phyloP scores from a whole-genome alignment of 1,140 invertebrate genomes.

The Drosophila sp. region DNA sequence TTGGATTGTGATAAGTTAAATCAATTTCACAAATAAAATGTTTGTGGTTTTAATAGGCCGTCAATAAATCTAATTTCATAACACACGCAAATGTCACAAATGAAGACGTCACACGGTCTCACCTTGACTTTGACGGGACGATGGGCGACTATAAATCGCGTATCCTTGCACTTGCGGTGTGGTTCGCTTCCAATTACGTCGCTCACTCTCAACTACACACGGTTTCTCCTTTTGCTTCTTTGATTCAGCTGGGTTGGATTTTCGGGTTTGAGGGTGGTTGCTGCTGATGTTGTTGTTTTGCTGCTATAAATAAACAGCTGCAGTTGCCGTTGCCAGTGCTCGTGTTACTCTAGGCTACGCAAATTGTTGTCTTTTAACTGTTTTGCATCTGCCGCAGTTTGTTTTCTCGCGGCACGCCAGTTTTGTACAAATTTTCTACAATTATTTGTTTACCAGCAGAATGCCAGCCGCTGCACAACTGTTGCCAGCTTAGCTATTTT shows the following conservation, averaged over 20 bases:
- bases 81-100: conserved; percentile 60
- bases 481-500: too few species aligned
- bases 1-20: conserved; percentile 27
- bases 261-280: conserved; percentile 16
- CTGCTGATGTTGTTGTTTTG: conserved; percentile 42
- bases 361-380: conserved; percentile 31
- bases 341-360: conserved; percentile 39
- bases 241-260: conserved; percentile 6
- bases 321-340: conserved; percentile 31
- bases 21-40: conserved; percentile 38
- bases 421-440: conserved; percentile 35
- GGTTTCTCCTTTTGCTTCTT: neutral
- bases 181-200: conserved; percentile 38
- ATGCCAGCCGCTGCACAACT: conserved; percentile 18
- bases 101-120: conserved; percentile 53
- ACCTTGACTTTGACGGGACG: conserved; percentile 60
- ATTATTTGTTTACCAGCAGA: conserved; percentile 51
- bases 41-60: conserved; percentile 31
- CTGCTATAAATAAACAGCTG: conserved; percentile 67
- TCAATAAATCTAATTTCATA: conserved; percentile 61
- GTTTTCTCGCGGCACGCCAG: conserved; percentile 6
- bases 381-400: conserved; percentile 15
- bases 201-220: conserved; percentile 34
- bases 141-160: conserved; percentile 31
- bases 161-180: conserved; percentile 61